These are phyloP conservation scores for Pardosa pseudoannulata DNA, from an alignment of 2,888 invertebrate species.

Conservation along the genomic window DNA sequence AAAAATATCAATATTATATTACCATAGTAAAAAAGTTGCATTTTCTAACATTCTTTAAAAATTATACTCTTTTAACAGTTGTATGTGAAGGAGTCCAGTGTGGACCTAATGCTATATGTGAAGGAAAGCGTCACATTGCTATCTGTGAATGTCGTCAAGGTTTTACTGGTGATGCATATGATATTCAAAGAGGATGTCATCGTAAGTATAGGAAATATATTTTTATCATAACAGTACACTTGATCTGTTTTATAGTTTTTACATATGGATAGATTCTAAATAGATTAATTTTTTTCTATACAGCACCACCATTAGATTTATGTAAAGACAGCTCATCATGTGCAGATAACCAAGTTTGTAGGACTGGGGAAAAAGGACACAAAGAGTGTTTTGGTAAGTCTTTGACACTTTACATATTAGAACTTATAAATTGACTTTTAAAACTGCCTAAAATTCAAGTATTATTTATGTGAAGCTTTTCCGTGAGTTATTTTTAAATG, in stretches of 20 bases:
- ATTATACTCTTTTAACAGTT: slow-evolving; percentile 19
- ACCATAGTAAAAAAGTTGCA: no score
- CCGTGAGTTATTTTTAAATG: no score
- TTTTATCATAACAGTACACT: background rate
- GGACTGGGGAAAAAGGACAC: slow-evolving; percentile 66
- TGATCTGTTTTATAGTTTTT: no score
- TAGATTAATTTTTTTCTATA: background rate
- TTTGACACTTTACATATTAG: no score
- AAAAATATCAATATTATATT: no score
- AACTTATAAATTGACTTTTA: background rate
- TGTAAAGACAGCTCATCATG: slow-evolving; percentile 90
- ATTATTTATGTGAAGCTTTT: no score
- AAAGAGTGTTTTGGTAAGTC: slow-evolving; percentile 73
- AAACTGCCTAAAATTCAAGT: no score
- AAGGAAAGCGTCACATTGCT: slow-evolving; percentile 84
- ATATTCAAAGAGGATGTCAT: slow-evolving; percentile 69
- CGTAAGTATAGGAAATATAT: slow-evolving; percentile 49
- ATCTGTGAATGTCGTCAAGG: slow-evolving; percentile 88
- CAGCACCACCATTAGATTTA: slow-evolving; percentile 64
- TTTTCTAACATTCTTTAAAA: no score
- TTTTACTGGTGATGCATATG: slow-evolving; percentile 82
- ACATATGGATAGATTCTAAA: no score
- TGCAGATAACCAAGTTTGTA: slow-evolving; percentile 88
- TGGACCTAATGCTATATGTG: slow-evolving; percentile 88
- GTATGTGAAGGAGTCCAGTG: slow-evolving; percentile 79